phyloP scores from a whole-genome alignment of 2,888 invertebrate genomes.

The Hylaea fasciaria region DNA sequence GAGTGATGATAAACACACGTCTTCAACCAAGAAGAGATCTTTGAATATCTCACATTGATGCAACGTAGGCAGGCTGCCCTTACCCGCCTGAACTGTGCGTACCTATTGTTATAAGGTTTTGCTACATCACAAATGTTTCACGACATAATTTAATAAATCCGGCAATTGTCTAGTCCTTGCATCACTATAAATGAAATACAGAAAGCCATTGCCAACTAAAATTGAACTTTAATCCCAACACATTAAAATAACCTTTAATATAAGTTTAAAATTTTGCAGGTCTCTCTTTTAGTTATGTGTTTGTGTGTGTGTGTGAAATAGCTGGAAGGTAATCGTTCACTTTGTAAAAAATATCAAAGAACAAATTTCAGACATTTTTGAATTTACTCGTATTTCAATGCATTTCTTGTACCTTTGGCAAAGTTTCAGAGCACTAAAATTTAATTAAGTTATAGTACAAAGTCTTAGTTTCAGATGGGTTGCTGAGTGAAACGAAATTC shows the following conservation, averaged over 20 bases:
- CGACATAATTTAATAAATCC: no score
- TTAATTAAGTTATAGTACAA: slow-evolving; percentile 27
- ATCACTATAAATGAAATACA: slow-evolving; percentile 6
- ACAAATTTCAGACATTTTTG: slow-evolving; percentile 10
- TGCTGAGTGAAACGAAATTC: slow-evolving; percentile 8
- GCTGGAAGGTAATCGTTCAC: slow-evolving; percentile 16
- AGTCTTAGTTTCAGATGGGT: slow-evolving; percentile 6
- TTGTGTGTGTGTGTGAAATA: slow-evolving; percentile 19
- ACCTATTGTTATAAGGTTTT: no score
- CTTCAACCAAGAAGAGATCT: no score
- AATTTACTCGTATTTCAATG: slow-evolving; percentile 13
- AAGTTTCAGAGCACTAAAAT: slow-evolving; percentile 18
- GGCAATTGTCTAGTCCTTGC: no score
- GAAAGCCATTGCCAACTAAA: slow-evolving; percentile 20
- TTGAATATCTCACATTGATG: no score
- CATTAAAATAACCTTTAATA: slow-evolving; percentile 12
- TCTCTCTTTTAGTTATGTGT: not conserved
- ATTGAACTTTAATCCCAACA: slow-evolving; percentile 12
- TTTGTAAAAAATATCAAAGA: slow-evolving; percentile 22
- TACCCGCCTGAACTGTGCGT: no score
- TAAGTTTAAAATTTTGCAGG: not conserved
- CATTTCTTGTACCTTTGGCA: slow-evolving; percentile 11
- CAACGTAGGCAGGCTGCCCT: no score
- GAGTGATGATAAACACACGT: no score
- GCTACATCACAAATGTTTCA: no score